Conservation (phyloP, 2,888 invertebrate genomes). For the Volucella inanis region DNA sequence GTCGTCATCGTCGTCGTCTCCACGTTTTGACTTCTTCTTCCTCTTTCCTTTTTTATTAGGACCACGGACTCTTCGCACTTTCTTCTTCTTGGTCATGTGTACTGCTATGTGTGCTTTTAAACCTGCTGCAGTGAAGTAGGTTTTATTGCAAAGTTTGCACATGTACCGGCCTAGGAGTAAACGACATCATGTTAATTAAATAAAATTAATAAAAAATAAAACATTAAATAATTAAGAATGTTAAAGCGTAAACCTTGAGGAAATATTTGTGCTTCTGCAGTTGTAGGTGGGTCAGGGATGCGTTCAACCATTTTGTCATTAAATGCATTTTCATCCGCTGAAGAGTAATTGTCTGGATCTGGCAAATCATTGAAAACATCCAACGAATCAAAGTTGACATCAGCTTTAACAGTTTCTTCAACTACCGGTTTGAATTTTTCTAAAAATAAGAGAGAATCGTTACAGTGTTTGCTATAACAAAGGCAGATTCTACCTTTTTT, state of each 20-base stretch:
- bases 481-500: constrained; percentile 48
- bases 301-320: constrained; percentile 55
- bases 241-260: constrained; percentile 74
- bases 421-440: constrained; percentile 36
- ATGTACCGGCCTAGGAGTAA: constrained; percentile 75
- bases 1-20: constrained; percentile 44
- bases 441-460: background rate
- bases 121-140: constrained; percentile 77
- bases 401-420: background rate
- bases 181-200: background rate
- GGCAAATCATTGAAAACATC: constrained; percentile 63
- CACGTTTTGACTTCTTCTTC: constrained; percentile 39
- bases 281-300: constrained; percentile 61
- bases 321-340: constrained; percentile 55
- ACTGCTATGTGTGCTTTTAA: constrained; percentile 77
- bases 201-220: too few species aligned
- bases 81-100: constrained; percentile 74
- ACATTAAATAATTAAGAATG: background rate
- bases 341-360: constrained; percentile 47
- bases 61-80: constrained; percentile 74
- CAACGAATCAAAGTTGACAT: constrained; percentile 37
- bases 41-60: constrained; percentile 58
- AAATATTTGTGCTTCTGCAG: constrained; percentile 77
- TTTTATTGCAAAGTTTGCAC: constrained; percentile 77
- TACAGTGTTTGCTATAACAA: background rate